phyloP scores from a whole-genome alignment of 2,113 vertebrate genomes.

The Mustela nigripes region DNA sequence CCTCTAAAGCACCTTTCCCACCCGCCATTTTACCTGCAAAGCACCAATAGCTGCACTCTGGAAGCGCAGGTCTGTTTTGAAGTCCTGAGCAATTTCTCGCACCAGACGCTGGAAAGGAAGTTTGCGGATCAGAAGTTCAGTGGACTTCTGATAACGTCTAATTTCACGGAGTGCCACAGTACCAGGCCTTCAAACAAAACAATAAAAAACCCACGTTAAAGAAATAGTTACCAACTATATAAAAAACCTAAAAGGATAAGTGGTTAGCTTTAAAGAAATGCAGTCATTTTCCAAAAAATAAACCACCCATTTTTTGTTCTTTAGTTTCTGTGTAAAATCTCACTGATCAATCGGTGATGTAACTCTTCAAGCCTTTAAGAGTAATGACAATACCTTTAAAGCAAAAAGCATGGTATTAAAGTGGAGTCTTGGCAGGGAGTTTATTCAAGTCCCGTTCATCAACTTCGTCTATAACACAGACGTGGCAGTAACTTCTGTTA shows the following conservation, averaged over 20 bases:
- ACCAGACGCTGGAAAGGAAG: conserved; percentile 93
- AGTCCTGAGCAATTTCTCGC: conserved; percentile 94
- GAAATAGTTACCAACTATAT: neutral
- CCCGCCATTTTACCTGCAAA: conserved; percentile 89
- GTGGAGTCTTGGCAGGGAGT: neutral
- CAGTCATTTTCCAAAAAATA: neutral
- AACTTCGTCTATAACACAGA: neutral
- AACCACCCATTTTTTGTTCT: neutral
- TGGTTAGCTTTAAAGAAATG: neutral
- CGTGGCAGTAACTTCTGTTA: neutral
- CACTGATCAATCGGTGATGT: neutral
- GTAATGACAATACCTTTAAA: conserved; percentile 13
- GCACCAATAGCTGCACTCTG: conserved; percentile 94
- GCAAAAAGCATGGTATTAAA: neutral
- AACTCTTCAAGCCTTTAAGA: neutral
- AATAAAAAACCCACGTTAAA: neutral
- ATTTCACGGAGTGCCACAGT: conserved; percentile 93
- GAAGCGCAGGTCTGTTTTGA: conserved; percentile 94
- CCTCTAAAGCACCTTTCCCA: neutral
- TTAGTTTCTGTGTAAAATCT: neutral
- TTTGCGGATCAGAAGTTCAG: conserved; percentile 93
- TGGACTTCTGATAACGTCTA: conserved; percentile 93
- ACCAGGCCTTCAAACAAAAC: conserved; percentile 87
- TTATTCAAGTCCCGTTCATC: neutral
- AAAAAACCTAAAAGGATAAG: neutral